These are phyloP conservation scores for Trematomus loennbergii DNA, from an alignment of 2,113 vertebrate genomes.

Conservation along the genomic window DNA sequence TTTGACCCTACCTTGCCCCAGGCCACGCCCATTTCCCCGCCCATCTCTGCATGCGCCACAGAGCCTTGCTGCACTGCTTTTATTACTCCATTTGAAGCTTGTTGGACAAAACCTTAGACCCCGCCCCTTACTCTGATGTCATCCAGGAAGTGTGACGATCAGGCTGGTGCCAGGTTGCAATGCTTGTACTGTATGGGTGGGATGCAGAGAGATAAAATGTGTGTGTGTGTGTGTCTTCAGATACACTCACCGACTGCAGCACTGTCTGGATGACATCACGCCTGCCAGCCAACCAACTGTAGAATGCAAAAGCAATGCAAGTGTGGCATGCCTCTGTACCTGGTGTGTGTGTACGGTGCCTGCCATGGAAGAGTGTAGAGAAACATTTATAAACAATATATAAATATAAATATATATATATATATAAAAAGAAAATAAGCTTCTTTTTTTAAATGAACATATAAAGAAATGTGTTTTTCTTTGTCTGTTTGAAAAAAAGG, in stretches of 20 bases:
- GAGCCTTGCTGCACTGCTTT: constrained; percentile 87
- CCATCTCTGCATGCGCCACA: constrained; percentile 86
- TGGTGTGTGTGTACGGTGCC: constrained; percentile 89
- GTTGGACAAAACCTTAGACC: constrained; percentile 72
- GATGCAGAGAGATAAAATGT: constrained; percentile 9
- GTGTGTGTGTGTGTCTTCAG: constrained; percentile 20
- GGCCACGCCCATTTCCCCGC: constrained; percentile 21
- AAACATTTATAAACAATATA: constrained; percentile 50
- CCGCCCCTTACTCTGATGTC: constrained; percentile 78
- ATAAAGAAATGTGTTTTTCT: constrained; percentile 81
- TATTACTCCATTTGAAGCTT: constrained; percentile 80
- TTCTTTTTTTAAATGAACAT: constrained; percentile 89
- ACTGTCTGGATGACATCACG: constrained; percentile 88
- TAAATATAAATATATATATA: constrained; percentile 53
- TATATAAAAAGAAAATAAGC: constrained; percentile 78
- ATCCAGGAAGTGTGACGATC: constrained; percentile 78
- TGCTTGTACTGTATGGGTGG: constrained; percentile 12
- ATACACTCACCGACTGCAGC: constrained; percentile 55
- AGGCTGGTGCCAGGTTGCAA: constrained; percentile 23
- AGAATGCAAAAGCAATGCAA: constrained; percentile 94
- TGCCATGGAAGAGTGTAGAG: constrained; percentile 80
- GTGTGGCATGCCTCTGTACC: constrained; percentile 93
- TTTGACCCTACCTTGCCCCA: constrained; percentile 42
- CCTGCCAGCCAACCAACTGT: constrained; percentile 87
- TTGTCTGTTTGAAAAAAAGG: constrained; percentile 63